Base-by-base conservation (phyloP, 2,113 vertebrate genomes). In the Notechis scutatus region DNA sequence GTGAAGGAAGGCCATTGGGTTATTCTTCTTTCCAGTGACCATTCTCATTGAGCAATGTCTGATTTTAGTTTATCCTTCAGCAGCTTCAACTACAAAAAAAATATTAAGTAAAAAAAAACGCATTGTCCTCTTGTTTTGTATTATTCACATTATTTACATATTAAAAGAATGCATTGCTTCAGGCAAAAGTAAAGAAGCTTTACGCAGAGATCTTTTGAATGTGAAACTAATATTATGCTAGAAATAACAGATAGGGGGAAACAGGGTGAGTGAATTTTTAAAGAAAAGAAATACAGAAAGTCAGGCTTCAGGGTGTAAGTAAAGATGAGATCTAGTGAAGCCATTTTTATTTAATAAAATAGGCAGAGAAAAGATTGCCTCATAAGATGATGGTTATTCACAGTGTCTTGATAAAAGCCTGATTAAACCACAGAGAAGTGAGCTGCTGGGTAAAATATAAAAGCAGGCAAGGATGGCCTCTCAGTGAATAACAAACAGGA, bases 101-200 rank as follows among this genome's bases (percentile, higher is more conserved):
- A 39, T 34, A 47, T 5, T 59, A 85, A 87, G 29, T 59, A 85
- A 89, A 45, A 3, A 87, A 89, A 39, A 1, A 0, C 0, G n/a
- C n/a, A 18, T 3, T 55, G 24, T 10, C 86, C 39, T 42, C 54
- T 93, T 57, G 50, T 93, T 96, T 91, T 94, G 15, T 64, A 92
- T 94, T 93, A 95, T 95, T 93, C 92, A 95, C 54, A 92, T 14
- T 89, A 94, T 95, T 93, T 94, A 88, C 23, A 34, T 93, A 93
- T 93, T 90, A 94, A 81, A 90, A 94, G 90, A 92, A 94, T 89
- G 12, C 93, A 91, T 89, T 87, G 59, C 55, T 47, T 23, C 3
- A 92, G 81, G 92, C 86, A 91, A 94, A 95, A 88, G 81, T 26
- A 2, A 56, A 89, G 59, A 91, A 2, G 74, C 12, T 45, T 50